These are phyloP conservation scores for Diplodus puntazzo DNA, from an alignment of 2,797 vertebrate species.

Conservation along the genomic window DNA sequence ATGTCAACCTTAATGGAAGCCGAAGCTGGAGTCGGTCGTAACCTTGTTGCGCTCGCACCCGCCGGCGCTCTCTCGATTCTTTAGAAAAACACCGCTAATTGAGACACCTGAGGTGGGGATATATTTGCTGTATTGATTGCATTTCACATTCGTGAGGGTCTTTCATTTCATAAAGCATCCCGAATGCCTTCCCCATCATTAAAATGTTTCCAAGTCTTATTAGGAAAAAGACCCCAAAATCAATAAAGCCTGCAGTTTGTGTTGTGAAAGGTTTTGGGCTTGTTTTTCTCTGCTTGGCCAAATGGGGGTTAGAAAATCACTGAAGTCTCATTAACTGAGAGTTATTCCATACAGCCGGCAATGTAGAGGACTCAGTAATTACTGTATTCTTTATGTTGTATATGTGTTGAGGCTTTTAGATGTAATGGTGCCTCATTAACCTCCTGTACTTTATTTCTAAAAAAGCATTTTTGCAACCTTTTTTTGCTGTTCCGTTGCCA, in stretches of 20 bases:
- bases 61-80: neutral
- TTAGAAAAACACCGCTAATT: conserved; percentile 28
- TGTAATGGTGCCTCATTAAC: conserved; percentile 37
- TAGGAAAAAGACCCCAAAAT: conserved; percentile 58
- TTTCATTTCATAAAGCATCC: conserved; percentile 56
- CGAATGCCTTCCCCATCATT: conserved; percentile 46
- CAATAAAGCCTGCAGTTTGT: conserved; percentile 31
- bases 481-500: neutral
- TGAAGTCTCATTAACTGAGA: conserved; percentile 46
- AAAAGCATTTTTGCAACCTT: neutral
- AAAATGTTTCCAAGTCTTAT: conserved; percentile 55
- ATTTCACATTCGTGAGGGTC: conserved; percentile 28
- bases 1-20: conserved; percentile 2
- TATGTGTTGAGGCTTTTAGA: conserved; percentile 24
- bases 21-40: conserved; percentile 1
- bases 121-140: conserved; percentile 25
- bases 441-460: conserved; percentile 13
- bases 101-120: conserved; percentile 21
- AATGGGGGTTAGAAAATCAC: conserved; percentile 14
- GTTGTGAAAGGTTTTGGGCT: conserved; percentile 35
- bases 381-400: conserved; percentile 37
- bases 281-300: conserved; percentile 24
- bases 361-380: conserved; percentile 34
- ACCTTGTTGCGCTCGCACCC: neutral
- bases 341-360: conserved; percentile 28